phyloP scores from a whole-genome alignment of 2,888 invertebrate genomes.

The Tortricodes alternella region DNA sequence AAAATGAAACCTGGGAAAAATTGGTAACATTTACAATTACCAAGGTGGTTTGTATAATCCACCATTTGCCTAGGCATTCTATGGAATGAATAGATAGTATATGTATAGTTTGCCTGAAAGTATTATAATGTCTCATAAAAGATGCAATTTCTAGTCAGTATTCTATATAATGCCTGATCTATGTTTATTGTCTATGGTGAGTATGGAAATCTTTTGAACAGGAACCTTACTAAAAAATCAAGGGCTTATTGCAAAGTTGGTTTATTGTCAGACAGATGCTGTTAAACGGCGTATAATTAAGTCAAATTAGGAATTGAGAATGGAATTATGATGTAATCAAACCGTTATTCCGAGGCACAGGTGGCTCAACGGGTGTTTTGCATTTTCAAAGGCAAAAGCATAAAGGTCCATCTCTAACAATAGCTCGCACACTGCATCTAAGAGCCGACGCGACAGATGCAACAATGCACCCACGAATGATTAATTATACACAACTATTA shows the following conservation, averaged over 20 bases:
- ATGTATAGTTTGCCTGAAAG: too few relatives aligned
- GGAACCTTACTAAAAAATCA: neutral
- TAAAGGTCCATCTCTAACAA: constrained; percentile 63
- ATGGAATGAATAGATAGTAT: too few relatives aligned
- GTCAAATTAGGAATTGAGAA: constrained; percentile 1
- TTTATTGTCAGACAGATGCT: neutral
- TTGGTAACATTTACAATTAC: too few relatives aligned
- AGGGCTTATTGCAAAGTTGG: neutral
- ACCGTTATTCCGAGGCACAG: constrained; percentile 56
- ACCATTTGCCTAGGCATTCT: too few relatives aligned
- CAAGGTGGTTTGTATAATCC: too few relatives aligned
- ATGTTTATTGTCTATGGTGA: too few relatives aligned
- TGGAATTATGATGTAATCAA: constrained; percentile 32
- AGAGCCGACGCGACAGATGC: constrained; percentile 73
- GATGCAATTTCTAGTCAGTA: too few relatives aligned
- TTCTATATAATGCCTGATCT: too few relatives aligned
- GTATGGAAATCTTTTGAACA: too few relatives aligned
- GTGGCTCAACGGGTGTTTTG: constrained; percentile 61
- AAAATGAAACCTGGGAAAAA: too few relatives aligned
- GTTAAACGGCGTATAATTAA: neutral
- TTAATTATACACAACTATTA: constrained; percentile 72
- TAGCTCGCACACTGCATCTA: constrained; percentile 55
- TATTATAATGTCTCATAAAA: too few relatives aligned
- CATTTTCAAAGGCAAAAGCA: constrained; percentile 58
- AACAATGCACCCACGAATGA: constrained; percentile 72